Conservation (phyloP, 37 sponge, comb jelly and placozoan genomes). For the Dysidea cf. avara region DNA sequence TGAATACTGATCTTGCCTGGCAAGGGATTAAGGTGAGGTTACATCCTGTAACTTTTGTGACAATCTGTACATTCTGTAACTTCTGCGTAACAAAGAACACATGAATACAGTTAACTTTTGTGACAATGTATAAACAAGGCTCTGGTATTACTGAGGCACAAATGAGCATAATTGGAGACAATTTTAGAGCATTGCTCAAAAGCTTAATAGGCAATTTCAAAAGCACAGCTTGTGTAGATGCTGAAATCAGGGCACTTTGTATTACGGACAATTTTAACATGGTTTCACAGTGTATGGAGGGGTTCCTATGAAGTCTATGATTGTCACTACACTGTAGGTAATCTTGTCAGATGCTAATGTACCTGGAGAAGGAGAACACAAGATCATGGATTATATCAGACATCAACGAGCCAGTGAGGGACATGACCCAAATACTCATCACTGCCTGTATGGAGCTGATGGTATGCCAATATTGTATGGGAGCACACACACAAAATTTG, state of each 20-base stretch:
- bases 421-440: constrained; percentile 97
- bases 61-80: constrained; percentile 18
- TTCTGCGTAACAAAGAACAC: constrained; percentile 46
- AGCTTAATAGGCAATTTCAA: too few species aligned
- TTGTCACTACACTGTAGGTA: too few species aligned
- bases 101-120: too few species aligned
- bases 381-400: constrained; percentile 98
- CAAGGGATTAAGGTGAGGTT: constrained; percentile 60
- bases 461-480: constrained; percentile 26
- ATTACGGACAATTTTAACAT: too few species aligned
- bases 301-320: too few species aligned
- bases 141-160: constrained; percentile 1
- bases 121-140: background rate
- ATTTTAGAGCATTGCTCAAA: too few species aligned
- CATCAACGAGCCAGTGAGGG: constrained; percentile 78
- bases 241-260: too few species aligned
- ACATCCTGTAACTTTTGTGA: background rate
- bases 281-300: too few species aligned
- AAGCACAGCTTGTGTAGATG: too few species aligned
- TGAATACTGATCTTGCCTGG: constrained; percentile 96
- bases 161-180: too few species aligned
- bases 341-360: constrained; percentile 96
- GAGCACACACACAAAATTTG: too few species aligned
- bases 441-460: constrained; percentile 98
- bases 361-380: constrained; percentile 99